These are phyloP conservation scores for Ornithoptera alexandrae DNA, from an alignment of 2,888 invertebrate species.

Conservation along the genomic window DNA sequence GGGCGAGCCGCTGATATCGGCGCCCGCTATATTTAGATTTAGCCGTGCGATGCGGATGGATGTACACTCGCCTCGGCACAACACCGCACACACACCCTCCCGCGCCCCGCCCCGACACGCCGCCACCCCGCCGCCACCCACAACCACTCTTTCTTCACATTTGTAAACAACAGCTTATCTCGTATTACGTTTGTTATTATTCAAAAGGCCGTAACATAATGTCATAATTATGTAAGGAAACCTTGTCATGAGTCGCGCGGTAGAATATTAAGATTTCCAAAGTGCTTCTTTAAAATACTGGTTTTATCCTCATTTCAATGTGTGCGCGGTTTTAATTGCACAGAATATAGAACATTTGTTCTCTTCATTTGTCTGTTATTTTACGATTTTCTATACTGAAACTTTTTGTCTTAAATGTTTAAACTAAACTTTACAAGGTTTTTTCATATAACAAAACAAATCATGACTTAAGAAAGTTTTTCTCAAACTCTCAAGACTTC, in stretches of 20 bases:
- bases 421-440: not conserved
- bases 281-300: not conserved
- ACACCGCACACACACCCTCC: slow-evolving; percentile 51
- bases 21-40: slow-evolving; percentile 80
- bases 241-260: not conserved
- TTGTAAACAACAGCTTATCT: slow-evolving; percentile 28
- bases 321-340: too few relatives aligned
- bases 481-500: too few relatives aligned
- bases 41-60: slow-evolving; percentile 69
- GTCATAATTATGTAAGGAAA: slow-evolving; percentile 8
- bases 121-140: too few relatives aligned
- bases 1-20: slow-evolving; percentile 80
- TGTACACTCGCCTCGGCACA: too few relatives aligned
- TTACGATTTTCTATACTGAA: too few relatives aligned
- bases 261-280: not conserved
- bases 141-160: slow-evolving; percentile 32
- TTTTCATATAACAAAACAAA: not conserved
- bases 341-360: too few relatives aligned
- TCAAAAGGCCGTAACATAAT: not conserved
- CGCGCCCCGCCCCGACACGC: slow-evolving; percentile 15
- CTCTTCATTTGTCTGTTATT: too few relatives aligned
- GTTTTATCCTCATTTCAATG: too few relatives aligned
- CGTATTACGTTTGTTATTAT: slow-evolving; percentile 1
- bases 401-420: too few relatives aligned
- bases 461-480: not conserved